These are phyloP conservation scores for Eumerus sabulonum DNA, from an alignment of 2,888 invertebrate species.

Conservation along the genomic window DNA sequence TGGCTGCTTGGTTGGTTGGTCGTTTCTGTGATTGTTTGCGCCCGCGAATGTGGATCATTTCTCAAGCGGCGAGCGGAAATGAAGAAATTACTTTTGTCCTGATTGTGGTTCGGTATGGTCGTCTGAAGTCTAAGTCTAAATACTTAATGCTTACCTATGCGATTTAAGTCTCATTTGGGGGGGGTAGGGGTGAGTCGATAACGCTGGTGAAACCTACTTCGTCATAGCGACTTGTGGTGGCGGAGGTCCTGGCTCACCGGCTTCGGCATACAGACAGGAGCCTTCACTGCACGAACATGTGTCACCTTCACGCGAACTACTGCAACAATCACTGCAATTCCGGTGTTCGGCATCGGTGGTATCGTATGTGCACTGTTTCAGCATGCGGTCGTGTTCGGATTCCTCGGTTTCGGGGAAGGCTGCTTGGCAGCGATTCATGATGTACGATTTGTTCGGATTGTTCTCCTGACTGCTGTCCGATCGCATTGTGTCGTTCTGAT, in stretches of 20 bases:
- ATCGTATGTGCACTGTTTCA: constrained; percentile 71
- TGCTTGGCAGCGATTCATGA: constrained; percentile 59
- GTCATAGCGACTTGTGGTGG: constrained; percentile 58
- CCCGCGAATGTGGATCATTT: constrained; percentile 43
- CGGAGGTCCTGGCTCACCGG: constrained; percentile 78
- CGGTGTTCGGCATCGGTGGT: constrained; percentile 71
- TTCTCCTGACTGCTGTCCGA: constrained; percentile 76
- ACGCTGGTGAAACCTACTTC: constrained; percentile 32
- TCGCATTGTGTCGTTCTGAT: constrained; percentile 72
- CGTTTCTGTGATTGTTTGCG: constrained; percentile 35
- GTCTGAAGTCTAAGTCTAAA: constrained; percentile 26
- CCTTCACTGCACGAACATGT: constrained; percentile 84
- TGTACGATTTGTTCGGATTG: constrained; percentile 62
- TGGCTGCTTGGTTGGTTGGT: constrained; percentile 28
- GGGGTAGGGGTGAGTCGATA: constrained; percentile 2
- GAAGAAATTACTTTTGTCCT: constrained; percentile 55
- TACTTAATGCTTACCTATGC: constrained; percentile 61
- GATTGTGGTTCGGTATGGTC: constrained; percentile 1
- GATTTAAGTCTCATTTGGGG: constrained; percentile 61
- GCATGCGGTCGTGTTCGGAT: constrained; percentile 75
- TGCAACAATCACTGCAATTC: constrained; percentile 80
- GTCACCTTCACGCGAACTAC: constrained; percentile 80
- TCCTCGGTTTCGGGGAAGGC: constrained; percentile 73
- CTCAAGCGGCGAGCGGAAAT: constrained; percentile 58
- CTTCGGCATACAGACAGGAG: constrained; percentile 83